phyloP scores from a whole-genome alignment of 2,888 invertebrate genomes.

The Shargacucullia verbasci region DNA sequence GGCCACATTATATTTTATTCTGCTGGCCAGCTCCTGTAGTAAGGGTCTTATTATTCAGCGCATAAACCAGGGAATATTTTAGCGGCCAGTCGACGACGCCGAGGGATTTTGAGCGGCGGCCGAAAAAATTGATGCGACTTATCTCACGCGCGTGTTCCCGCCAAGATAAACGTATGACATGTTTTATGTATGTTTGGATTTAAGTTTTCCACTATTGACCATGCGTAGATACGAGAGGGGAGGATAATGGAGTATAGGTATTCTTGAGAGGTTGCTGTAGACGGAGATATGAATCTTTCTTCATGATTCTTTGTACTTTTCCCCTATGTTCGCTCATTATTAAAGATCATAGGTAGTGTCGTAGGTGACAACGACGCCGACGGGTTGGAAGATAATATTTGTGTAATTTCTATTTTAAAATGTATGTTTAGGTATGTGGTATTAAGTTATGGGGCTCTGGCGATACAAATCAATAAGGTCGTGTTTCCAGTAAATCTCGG shows the following conservation, averaged over 20 bases:
- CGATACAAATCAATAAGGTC: too few species aligned
- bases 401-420: too few species aligned
- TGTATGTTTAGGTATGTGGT: too few species aligned
- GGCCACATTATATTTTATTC: slow-evolving; percentile 34
- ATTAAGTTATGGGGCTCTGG: too few species aligned
- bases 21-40: slow-evolving; percentile 54
- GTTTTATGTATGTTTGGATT: slow-evolving; percentile 77
- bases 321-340: slow-evolving; percentile 19
- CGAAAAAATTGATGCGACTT: slow-evolving; percentile 86
- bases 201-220: slow-evolving; percentile 51
- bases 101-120: slow-evolving; percentile 81
- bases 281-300: slow-evolving; percentile 26
- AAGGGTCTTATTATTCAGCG: slow-evolving; percentile 79
- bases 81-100: slow-evolving; percentile 75
- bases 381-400: too few species aligned
- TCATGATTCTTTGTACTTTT: slow-evolving; percentile 17
- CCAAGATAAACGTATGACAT: slow-evolving; percentile 71
- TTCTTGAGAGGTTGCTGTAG: slow-evolving; percentile 19
- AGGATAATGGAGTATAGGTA: slow-evolving; percentile 7
- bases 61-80: slow-evolving; percentile 85
- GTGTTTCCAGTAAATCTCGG: too few species aligned
- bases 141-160: slow-evolving; percentile 76
- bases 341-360: slow-evolving; percentile 20
- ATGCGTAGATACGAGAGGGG: slow-evolving; percentile 32
- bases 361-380: neutral